Conservation (phyloP, 2,888 invertebrate genomes). For the Colostygia pectinataria region DNA sequence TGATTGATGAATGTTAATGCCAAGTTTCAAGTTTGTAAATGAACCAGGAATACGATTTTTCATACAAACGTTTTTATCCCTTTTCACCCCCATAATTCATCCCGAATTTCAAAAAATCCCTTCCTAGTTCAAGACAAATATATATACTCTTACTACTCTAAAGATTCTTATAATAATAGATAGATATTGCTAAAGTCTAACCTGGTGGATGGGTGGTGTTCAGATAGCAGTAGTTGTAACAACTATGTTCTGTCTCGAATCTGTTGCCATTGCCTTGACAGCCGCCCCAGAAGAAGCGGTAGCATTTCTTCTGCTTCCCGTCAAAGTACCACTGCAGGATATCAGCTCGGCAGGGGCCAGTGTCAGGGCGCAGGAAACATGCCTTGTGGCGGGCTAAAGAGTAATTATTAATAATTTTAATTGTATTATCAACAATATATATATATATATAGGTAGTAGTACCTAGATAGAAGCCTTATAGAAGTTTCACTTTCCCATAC, state of each 20-base stretch:
- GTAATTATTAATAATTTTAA: neutral
- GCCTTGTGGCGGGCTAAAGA: slow-evolving; percentile 54
- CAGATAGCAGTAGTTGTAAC: slow-evolving; percentile 49
- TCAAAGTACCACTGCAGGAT: slow-evolving; percentile 70
- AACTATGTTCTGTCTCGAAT: slow-evolving; percentile 49
- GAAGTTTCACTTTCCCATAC: no score
- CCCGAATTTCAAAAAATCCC: no score
- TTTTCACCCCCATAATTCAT: no score
- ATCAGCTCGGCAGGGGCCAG: slow-evolving; percentile 68
- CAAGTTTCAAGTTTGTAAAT: no score
- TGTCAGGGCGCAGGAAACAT: slow-evolving; percentile 68
- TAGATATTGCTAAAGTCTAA: neutral
- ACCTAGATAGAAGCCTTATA: no score
- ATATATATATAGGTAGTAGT: neutral
- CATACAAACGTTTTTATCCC: no score
- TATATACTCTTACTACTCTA: no score
- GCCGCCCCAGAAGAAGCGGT: slow-evolving; percentile 69
- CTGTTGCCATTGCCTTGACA: slow-evolving; percentile 74
- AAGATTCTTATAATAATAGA: no score
- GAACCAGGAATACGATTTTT: no score
- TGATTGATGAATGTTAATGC: no score
- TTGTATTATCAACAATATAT: no score
- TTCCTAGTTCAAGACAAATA: no score
- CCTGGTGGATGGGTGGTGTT: slow-evolving; percentile 29
- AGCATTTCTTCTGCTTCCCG: slow-evolving; percentile 52